Evolutionary conservation across 2,888 invertebrate genomes (phyloP).

Genomic region (Nycteola revayana): DNA sequence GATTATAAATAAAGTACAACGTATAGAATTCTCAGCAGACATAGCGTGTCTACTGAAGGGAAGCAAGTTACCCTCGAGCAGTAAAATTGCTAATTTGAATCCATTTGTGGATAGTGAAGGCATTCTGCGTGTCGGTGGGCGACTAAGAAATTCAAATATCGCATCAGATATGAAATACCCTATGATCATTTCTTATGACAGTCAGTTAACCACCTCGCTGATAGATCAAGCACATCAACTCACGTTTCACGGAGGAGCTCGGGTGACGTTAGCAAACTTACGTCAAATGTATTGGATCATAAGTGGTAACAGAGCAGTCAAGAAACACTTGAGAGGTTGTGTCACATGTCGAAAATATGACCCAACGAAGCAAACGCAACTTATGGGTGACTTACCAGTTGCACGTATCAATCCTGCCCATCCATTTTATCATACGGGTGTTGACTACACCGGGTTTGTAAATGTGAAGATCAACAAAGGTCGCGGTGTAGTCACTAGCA

Average conservation of each 20-base stretch:
- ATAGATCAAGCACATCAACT: constrained; percentile 7
- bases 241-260: constrained; percentile 11
- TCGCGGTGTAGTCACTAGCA: not conserved
- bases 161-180: not conserved
- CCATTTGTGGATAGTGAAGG: constrained; percentile 6
- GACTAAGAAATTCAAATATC: not conserved
- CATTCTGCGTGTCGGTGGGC: constrained; percentile 9
- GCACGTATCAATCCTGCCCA: not conserved
- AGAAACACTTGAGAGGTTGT: not conserved
- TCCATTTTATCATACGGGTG: constrained; percentile 1
- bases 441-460: constrained; percentile 1
- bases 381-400: constrained; percentile 1
- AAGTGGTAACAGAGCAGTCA: constrained; percentile 1
- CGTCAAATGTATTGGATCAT: constrained; percentile 7
- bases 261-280: constrained; percentile 5
- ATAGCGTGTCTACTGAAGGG: constrained; percentile 4
- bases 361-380: not conserved
- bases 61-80: constrained; percentile 1
- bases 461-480: constrained; percentile 1
- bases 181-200: constrained; percentile 1
- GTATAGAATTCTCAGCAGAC: constrained; percentile 3
- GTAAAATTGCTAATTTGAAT: constrained; percentile 4
- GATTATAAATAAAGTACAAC: constrained; percentile 5
- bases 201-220: constrained; percentile 1
- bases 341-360: not conserved